Percentiles rank a stretch among this genome's conserved stretches.
These are phyloP conservation scores for Encarsia formosa DNA, from an alignment of 2,888 invertebrate genomes.

Conservation along the genomic window DNA sequence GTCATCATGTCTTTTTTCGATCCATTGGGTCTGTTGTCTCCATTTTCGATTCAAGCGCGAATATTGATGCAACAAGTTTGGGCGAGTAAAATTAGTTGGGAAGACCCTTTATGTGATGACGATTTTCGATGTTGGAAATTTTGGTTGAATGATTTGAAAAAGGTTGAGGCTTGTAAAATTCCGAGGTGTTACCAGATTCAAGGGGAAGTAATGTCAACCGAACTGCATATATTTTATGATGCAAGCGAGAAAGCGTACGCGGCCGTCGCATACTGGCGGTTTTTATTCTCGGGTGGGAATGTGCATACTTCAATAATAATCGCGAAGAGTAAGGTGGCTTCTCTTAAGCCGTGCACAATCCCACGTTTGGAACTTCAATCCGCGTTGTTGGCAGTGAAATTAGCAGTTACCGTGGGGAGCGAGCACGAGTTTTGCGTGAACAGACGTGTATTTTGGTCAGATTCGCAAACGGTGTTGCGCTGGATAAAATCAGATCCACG, in stretches of 20 bases:
- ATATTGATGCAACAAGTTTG: constrained; percentile 5
- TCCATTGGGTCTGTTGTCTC: neutral
- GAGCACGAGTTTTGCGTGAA: constrained; percentile 8
- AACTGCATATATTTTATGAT: neutral
- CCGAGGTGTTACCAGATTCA: neutral
- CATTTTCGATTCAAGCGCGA: constrained; percentile 3
- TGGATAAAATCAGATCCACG: constrained; percentile 23
- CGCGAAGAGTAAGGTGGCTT: constrained; percentile 11
- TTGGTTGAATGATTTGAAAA: neutral
- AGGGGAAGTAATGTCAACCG: too few species aligned
- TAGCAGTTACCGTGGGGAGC: constrained; percentile 2
- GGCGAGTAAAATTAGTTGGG: constrained; percentile 3
- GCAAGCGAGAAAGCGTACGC: neutral
- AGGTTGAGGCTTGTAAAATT: neutral
- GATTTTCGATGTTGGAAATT: constrained; percentile 2
- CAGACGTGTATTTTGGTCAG: constrained; percentile 8
- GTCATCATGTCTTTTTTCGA: constrained; percentile 9
- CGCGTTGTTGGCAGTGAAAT: constrained; percentile 11
- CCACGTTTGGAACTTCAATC: constrained; percentile 27
- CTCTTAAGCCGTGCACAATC: constrained; percentile 1
- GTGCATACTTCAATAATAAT: constrained; percentile 4
- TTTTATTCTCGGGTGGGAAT: neutral
- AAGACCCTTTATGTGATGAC: neutral
- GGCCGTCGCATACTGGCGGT: constrained; percentile 24
- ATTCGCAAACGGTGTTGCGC: constrained; percentile 21